phyloP scores from a whole-genome alignment of 2,113 vertebrate species.

The Notarius lentiginosus region DNA sequence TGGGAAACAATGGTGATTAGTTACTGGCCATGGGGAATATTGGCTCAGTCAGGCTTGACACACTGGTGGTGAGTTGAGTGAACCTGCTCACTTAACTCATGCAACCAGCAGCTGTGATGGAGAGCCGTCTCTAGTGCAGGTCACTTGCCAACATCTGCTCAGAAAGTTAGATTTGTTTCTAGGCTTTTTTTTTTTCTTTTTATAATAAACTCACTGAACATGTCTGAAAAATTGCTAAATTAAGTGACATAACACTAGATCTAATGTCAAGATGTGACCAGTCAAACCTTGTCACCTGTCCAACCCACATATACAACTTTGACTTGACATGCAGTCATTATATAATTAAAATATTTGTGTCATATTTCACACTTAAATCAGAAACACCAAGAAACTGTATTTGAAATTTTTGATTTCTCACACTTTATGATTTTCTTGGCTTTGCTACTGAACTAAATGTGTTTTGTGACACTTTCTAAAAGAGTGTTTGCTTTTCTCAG shows the following conservation, averaged over 20 bases:
- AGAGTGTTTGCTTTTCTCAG: background rate
- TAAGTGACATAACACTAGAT: background rate
- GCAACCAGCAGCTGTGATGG: background rate
- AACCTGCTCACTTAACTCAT: background rate
- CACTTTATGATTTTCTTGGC: background rate
- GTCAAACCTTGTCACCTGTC: too few relatives aligned
- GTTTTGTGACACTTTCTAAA: background rate
- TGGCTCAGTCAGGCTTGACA: background rate
- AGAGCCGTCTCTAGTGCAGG: background rate
- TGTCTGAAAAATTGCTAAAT: background rate
- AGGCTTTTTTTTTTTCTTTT: too few relatives aligned
- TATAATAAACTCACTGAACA: too few relatives aligned
- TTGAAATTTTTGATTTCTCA: background rate
- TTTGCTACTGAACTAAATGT: background rate
- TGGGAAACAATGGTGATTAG: background rate
- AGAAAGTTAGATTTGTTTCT: background rate
- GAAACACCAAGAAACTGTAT: background rate
- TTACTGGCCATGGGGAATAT: background rate
- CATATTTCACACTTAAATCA: background rate
- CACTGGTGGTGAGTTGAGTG: background rate
- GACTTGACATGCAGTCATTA: background rate
- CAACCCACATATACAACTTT: background rate
- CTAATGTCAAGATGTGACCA: background rate
- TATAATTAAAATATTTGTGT: background rate
- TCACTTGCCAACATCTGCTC: background rate